These are phyloP conservation scores for Orestias chungarensis DNA, from an alignment of 2,797 vertebrate species.

Conservation along the genomic window DNA sequence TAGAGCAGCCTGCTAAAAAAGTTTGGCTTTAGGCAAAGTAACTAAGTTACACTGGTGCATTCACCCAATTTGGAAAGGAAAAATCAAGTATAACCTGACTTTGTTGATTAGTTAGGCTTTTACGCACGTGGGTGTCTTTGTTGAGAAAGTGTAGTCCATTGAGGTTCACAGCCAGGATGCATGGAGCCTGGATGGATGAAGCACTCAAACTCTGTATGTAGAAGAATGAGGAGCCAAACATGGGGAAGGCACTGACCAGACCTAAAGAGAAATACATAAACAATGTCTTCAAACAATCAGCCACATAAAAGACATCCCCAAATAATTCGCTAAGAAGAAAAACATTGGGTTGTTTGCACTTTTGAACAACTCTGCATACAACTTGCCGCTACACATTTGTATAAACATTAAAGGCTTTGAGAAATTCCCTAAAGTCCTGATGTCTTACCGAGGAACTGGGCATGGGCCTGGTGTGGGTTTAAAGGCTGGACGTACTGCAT, in stretches of 20 bases:
- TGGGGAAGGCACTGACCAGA: constrained; percentile 91
- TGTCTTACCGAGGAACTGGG: constrained; percentile 92
- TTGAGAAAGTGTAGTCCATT: constrained; percentile 94
- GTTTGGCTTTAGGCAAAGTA: neutral
- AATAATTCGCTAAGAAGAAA: neutral
- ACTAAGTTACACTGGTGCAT: constrained; percentile 1
- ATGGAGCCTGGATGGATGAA: constrained; percentile 84
- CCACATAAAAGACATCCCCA: neutral
- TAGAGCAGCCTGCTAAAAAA: constrained; percentile 1
- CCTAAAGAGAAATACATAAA: constrained; percentile 72
- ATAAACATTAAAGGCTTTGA: neutral
- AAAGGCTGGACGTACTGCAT: constrained; percentile 90
- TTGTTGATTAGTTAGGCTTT: neutral
- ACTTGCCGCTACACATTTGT: constrained; percentile 55
- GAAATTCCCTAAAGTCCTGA: neutral
- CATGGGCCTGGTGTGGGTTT: constrained; percentile 92
- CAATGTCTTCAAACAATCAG: neutral
- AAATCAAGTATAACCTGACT: constrained; percentile 4
- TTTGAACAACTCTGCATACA: neutral
- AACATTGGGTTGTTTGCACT: too few species aligned
- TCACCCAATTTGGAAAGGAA: neutral
- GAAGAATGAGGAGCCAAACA: constrained; percentile 98
- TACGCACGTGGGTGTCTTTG: constrained; percentile 91
- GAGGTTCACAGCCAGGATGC: constrained; percentile 93
- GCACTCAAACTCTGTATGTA: constrained; percentile 95